Base-by-base conservation (phyloP, 2,888 invertebrate genomes). In the Erebia aethiops region DNA sequence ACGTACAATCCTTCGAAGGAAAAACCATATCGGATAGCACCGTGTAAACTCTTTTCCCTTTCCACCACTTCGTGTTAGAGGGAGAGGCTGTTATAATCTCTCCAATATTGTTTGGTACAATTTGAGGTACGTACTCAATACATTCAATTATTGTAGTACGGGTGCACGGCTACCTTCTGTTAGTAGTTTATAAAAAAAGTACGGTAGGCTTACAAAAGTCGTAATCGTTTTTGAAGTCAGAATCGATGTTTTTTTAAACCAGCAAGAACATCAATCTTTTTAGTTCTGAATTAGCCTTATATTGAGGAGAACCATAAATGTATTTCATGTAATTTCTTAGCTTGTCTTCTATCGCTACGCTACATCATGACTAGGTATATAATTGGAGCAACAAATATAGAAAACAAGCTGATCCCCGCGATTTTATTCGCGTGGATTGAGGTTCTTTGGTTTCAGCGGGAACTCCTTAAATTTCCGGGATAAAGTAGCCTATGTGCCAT, bases 1-100 rank as follows among this genome's bases (percentile, higher is more conserved):
- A 93, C 92, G 92, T 92, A 90, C 90, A 87, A 91, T 91, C 89
- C 91, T 92, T 90, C 86, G 84, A 85, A 93, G 92, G 92, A 93
- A 93, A 93, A 92, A 84, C 87, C 87, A 88, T 92, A 93, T 93
- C 92, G 84, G 84, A 90, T 93, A 92, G 87, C 91, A 88, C 82
- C 83, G 81, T 77, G 77, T 79, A 76, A 73, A 78, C 75, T 75
- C 75, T 83, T 78, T 76, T 87, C 88, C 83, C 86, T 82, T 83
- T 88, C 79, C 76, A 77, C 76, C 79, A n/a, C 70, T 62, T 52
- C 51, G 71, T 46, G 83, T 63, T 72, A 62, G 81, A 91, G 77
- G 54, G 84, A 80, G 92, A 92, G 66, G 81, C 77, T 82, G 83
- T 83, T 26, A 87, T 90, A 88, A 89, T 85, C 82, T 81, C 81